Evolutionary conservation across 2,797 vertebrate genomes (phyloP), one percentile per base, ranked within the genome.

Genomic region (Momotus momota): DNA sequence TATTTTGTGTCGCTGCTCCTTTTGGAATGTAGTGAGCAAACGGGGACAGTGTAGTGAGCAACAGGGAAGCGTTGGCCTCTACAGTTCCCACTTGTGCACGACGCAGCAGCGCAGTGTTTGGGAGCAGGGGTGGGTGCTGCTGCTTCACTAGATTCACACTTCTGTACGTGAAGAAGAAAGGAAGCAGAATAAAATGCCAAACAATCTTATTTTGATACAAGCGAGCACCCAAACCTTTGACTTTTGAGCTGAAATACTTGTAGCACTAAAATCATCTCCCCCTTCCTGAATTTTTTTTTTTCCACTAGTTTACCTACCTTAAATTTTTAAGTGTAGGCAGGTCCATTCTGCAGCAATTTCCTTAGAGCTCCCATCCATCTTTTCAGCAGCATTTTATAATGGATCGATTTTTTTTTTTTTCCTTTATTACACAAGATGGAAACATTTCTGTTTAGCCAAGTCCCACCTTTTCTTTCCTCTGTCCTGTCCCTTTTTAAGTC

Each of bases 101-200:
- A n/a, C 2, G 3, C 41, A 7, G 20, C 57, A 52, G 69, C 8
- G 8, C 38, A 21, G 55, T 18, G 62, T 51, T 33, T 11, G 46
- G 38, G 60, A 58, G 45, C 48, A 43, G 55, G 60, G 13, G 2
- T 49, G 22, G 87, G 7, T 65, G 33, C 62, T 71, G 1, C 51
- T 71, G 73, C 61, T 29, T 51, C n/a, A 18, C 22, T 6, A 0
- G 3, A 2, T 6, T 38, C 16, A 4, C 31, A n/a, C 0, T 43
- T 51, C 57, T 40, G 8, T 11, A 12, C 4, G 26, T 19, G 38
- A 29, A 43, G 41, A 64, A 9, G 43, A 52, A 52, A 64, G 43
- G 10, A 70, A 35, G n/a, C 46, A 73, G 51, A 62, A 17, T 9
- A 18, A 66, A 40, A 14, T 61, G 55, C 23, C 52, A 86, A 60